phyloP scores from a whole-genome alignment of 2,888 invertebrate species.

The Agrotis ipsilon region DNA sequence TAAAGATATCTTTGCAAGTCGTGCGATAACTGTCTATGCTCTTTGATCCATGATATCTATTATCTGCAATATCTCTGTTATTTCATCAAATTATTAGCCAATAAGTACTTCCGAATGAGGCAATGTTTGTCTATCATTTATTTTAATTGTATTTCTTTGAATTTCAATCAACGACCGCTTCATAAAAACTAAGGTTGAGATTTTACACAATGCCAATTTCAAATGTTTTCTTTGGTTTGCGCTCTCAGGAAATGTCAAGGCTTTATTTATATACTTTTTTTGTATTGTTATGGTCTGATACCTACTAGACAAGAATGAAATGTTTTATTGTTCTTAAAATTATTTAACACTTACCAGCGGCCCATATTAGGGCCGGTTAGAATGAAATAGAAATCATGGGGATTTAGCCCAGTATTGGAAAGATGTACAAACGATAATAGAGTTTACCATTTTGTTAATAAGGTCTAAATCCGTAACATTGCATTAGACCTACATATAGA shows the following conservation, averaged over 20 bases:
- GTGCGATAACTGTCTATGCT: slow-evolving; percentile 2
- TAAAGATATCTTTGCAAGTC: slow-evolving; percentile 11
- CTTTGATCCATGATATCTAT: slow-evolving; percentile 25
- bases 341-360: too few species aligned
- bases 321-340: too few species aligned
- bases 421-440: too few species aligned
- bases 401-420: too few species aligned
- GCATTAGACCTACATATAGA: too few species aligned
- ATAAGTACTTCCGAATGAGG: slow-evolving; percentile 21
- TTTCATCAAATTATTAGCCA: slow-evolving; percentile 28
- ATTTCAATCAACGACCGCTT: slow-evolving; percentile 21
- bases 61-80: slow-evolving; percentile 16
- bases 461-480: background rate
- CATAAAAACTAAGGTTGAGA: slow-evolving; percentile 21
- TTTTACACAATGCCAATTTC: slow-evolving; percentile 20
- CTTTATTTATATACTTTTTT: slow-evolving; percentile 8
- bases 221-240: slow-evolving; percentile 26
- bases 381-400: too few species aligned
- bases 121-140: slow-evolving; percentile 30
- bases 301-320: too few species aligned
- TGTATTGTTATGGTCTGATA: slow-evolving; percentile 1
- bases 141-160: slow-evolving; percentile 35
- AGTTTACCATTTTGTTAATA: too few species aligned
- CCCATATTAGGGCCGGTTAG: too few species aligned
- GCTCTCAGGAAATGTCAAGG: slow-evolving; percentile 45